Evolutionary conservation across 2,888 invertebrate species (phyloP), one percentile per base, ranked within the genome.

Genomic region (Chymomyza amoena): DNA sequence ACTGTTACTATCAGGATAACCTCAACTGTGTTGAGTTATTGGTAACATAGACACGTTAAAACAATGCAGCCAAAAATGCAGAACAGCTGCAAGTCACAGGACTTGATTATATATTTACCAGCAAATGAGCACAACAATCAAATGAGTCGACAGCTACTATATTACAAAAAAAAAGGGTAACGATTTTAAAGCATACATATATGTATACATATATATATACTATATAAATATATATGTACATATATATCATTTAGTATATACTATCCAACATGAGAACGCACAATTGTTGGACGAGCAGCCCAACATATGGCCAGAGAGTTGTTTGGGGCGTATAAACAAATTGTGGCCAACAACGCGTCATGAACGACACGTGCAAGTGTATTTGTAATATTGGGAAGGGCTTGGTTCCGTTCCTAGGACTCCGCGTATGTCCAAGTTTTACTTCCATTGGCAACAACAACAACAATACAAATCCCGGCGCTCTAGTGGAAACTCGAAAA

Each of bases 241-340:
- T 51, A 16, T 16, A 51, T 51, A 51, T 2, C 28, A 13, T 25
- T 60, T 36, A 20, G 10, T 9, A 16, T 16, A 56, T 16, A 45
- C 61, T 15, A 57, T 16, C 13, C 56, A 61, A 66, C 18, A 6
- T 66, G 74, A 67, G 65, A 87, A 75, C 76, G 76, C 76, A 81
- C 69, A 68, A 52, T 54, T 20, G 39, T 45, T 45, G 39, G 39
- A 45, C 39, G 39, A 45, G 39, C 4, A 13, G 39, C 54, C 18
- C 54, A n/a, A 18, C 54, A 54, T 13, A 9, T 54, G 54, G 54
- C 15, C 15, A 7, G n/a, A 5, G 54, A 18, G 61, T 87, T 88
- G 88, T 84, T 84, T 87, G 84, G 88, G 65, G 74, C 78, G 78
- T 66, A 87, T 84, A 87, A 84, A 87, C 82, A 84, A 84, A 75